These are phyloP conservation scores for Nothoprocta pentlandii DNA, from an alignment of 2,113 vertebrate species.

Conservation along the genomic window DNA sequence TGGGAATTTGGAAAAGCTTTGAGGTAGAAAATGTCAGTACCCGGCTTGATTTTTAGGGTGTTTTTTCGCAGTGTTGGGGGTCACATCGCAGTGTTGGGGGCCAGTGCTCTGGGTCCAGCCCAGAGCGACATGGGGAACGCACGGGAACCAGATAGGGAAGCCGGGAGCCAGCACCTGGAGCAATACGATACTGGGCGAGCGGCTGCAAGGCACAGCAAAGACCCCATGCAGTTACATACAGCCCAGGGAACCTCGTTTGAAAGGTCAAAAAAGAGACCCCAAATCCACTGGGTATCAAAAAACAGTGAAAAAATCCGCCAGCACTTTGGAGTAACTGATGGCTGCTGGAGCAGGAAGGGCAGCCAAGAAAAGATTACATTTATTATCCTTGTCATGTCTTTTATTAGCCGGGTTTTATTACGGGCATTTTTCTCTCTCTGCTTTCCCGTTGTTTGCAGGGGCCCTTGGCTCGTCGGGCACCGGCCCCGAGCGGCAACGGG, in stretches of 20 bases:
- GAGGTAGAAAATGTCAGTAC: neutral
- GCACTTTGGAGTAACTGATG: neutral
- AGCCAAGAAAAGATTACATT: neutral
- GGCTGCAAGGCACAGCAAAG: too few species aligned
- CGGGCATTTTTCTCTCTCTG: conserved; percentile 2
- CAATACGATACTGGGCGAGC: too few species aligned
- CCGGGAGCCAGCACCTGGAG: too few species aligned
- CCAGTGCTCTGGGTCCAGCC: neutral
- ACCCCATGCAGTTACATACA: too few species aligned
- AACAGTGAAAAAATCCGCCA: neutral
- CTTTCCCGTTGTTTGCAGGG: neutral
- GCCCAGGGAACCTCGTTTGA: too few species aligned
- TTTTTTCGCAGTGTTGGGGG: neutral
- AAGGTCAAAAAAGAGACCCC: too few species aligned
- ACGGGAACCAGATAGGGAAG: too few species aligned
- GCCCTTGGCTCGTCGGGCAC: too few species aligned
- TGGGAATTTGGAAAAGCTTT: neutral
- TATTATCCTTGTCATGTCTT: conserved; percentile 18
- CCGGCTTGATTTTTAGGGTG: neutral
- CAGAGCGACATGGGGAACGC: too few species aligned
- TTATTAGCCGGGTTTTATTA: neutral
- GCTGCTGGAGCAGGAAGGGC: neutral
- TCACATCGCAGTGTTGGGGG: neutral
- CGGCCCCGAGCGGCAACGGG: too few species aligned
- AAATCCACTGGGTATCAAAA: rapidly evolving